These are phyloP conservation scores for Mallateleia sp. DNA, from an alignment of 2,888 invertebrate species.

Conservation along the genomic window DNA sequence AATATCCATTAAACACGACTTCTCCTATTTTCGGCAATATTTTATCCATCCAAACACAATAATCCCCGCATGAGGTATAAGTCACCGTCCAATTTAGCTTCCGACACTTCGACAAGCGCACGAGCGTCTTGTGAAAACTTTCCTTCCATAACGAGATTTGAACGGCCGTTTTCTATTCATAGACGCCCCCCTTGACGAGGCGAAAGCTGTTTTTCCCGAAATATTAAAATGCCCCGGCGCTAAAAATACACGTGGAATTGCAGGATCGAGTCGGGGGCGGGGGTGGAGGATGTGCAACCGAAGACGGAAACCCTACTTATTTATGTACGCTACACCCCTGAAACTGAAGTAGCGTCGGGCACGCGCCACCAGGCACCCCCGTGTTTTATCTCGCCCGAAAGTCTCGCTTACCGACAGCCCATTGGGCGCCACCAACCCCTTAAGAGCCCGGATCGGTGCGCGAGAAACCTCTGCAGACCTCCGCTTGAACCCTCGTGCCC, in stretches of 20 bases:
- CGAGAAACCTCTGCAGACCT: constrained; percentile 77
- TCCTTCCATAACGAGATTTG: constrained; percentile 56
- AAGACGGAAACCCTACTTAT: constrained; percentile 89
- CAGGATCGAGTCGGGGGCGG: constrained; percentile 36
- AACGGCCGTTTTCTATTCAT: constrained; percentile 60
- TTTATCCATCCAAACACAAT: constrained; percentile 53
- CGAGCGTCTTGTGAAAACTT: constrained; percentile 56
- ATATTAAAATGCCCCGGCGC: constrained; percentile 55
- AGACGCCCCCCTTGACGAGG: constrained; percentile 12
- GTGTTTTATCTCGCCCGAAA: constrained; percentile 62
- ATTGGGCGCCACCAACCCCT: constrained; percentile 59
- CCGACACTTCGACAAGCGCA: constrained; percentile 57
- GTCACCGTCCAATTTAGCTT: constrained; percentile 58
- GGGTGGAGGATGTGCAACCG: constrained; percentile 80
- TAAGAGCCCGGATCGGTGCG: constrained; percentile 66
- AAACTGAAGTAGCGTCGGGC: constrained; percentile 87
- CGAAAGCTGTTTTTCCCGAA: constrained; percentile 63
- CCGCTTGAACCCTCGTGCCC: constrained; percentile 78
- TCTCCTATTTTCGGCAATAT: constrained; percentile 45
- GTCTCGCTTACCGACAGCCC: constrained; percentile 54
- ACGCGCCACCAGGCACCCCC: constrained; percentile 86
- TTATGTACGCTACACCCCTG: constrained; percentile 88
- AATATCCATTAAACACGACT: constrained; percentile 32
- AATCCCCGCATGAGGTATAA: constrained; percentile 45
- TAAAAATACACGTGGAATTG: constrained; percentile 63